These are phyloP conservation scores for Mesitornis unicolor DNA, from an alignment of 2,113 vertebrate species.

Conservation along the genomic window DNA sequence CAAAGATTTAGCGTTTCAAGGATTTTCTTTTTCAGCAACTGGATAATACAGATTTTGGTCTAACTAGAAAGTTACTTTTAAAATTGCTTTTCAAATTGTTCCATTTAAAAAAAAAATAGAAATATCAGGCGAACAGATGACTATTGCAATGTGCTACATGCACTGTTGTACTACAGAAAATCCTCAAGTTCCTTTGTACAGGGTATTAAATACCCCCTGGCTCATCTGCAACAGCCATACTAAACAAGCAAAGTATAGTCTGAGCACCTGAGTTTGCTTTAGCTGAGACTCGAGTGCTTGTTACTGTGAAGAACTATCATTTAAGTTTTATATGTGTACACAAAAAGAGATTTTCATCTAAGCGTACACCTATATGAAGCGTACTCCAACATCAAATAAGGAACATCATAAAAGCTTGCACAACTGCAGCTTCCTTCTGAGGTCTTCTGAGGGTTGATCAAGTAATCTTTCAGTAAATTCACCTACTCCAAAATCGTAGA, in stretches of 20 bases:
- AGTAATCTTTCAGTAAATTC: background rate
- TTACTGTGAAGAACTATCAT: background rate
- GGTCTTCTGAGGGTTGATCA: accelerated
- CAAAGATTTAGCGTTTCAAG: background rate
- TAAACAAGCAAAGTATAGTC: background rate
- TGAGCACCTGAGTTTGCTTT: background rate
- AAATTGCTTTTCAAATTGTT: background rate
- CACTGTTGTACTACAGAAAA: background rate
- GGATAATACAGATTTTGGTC: background rate
- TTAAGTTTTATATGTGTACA: background rate
- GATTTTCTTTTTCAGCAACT: background rate
- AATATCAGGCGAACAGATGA: background rate
- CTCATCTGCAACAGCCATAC: background rate
- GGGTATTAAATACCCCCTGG: background rate
- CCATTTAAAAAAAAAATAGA: no score
- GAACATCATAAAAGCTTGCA: background rate
- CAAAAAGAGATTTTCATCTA: background rate
- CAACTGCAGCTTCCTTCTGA: background rate
- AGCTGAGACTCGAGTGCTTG: background rate
- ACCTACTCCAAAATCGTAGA: background rate
- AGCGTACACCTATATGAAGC: background rate
- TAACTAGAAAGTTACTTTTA: background rate
- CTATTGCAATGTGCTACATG: background rate
- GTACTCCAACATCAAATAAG: background rate
- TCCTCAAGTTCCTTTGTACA: background rate